Percentiles rank a stretch among this genome's conserved stretches.
These are phyloP conservation scores for Lathronympha strigana DNA, from an alignment of 2,888 invertebrate species.

Conservation along the genomic window DNA sequence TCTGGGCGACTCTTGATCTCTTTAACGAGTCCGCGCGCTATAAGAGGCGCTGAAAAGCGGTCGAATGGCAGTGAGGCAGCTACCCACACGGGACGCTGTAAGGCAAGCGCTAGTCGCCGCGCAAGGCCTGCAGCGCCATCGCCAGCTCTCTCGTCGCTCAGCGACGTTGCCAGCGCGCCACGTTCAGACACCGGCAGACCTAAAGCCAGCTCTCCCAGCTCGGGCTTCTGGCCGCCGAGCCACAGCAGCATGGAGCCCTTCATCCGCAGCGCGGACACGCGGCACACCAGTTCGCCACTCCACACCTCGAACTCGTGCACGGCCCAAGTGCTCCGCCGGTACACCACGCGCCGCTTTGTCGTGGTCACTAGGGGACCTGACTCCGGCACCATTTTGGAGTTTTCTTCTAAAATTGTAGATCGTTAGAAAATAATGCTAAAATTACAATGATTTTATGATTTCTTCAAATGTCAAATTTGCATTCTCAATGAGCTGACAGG, in stretches of 20 bases:
- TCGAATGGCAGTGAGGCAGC: constrained; percentile 37
- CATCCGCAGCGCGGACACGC: constrained; percentile 59
- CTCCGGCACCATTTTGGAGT: constrained; percentile 12
- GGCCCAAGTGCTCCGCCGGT: constrained; percentile 59
- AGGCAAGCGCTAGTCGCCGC: constrained; percentile 43
- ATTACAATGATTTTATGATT: no score
- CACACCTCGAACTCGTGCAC: constrained; percentile 66
- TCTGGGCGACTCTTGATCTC: constrained; percentile 43
- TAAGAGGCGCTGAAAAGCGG: constrained; percentile 42
- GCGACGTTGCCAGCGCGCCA: constrained; percentile 46
- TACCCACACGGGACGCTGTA: constrained; percentile 41
- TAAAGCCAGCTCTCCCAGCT: constrained; percentile 55
- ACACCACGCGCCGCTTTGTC: constrained; percentile 35
- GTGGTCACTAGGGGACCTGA: constrained; percentile 6
- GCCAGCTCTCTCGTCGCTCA: constrained; percentile 32
- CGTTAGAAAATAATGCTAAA: no score
- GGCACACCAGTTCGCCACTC: constrained; percentile 61
- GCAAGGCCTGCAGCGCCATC: constrained; percentile 48
- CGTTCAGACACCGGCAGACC: constrained; percentile 52
- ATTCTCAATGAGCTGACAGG: no score
- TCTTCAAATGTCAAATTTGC: no score
- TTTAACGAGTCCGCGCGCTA: constrained; percentile 42
- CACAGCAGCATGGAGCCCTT: constrained; percentile 65
- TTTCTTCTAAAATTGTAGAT: background rate
- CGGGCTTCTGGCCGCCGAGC: constrained; percentile 54